A percentile compares a stretch with the other conserved stretches of the same genome.
Evolutionary conservation across 2,888 invertebrate genomes (phyloP).

Genomic region (Bombyx huttoni): DNA sequence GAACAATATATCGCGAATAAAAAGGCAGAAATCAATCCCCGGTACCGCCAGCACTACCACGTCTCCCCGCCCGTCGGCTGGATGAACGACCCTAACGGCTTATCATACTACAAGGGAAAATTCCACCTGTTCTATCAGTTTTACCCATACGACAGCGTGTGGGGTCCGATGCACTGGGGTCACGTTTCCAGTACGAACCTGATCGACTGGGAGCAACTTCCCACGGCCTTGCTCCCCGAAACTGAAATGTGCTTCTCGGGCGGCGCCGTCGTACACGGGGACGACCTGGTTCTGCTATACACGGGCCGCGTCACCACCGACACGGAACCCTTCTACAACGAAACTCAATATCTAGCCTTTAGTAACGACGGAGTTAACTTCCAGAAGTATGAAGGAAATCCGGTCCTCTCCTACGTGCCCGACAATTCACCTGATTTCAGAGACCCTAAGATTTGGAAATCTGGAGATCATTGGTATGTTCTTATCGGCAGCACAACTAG

Average conservation of each 20-base stretch:
- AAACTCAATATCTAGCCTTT: slow-evolving; percentile 51
- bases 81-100: slow-evolving; percentile 74
- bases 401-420: slow-evolving; percentile 40
- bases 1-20: slow-evolving; percentile 45
- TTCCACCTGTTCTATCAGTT: slow-evolving; percentile 71
- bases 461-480: slow-evolving; percentile 51
- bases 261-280: slow-evolving; percentile 48
- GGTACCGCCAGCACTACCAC: slow-evolving; percentile 50
- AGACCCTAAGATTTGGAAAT: slow-evolving; percentile 62
- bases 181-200: slow-evolving; percentile 58
- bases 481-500: slow-evolving; percentile 48
- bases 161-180: slow-evolving; percentile 72
- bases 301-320: slow-evolving; percentile 34
- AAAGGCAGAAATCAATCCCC: slow-evolving; percentile 35
- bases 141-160: slow-evolving; percentile 54
- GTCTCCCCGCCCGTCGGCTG: slow-evolving; percentile 60
- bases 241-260: slow-evolving; percentile 60
- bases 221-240: slow-evolving; percentile 61
- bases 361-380: slow-evolving; percentile 54
- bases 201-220: slow-evolving; percentile 58
- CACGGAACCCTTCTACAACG: slow-evolving; percentile 33
- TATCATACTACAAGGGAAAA: slow-evolving; percentile 58
- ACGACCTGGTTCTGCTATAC: slow-evolving; percentile 46
- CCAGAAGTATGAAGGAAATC: slow-evolving; percentile 49
- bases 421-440: slow-evolving; percentile 56